phyloP scores from a whole-genome alignment of 23 tunicate genomes.

The Ciona savignyi region DNA sequence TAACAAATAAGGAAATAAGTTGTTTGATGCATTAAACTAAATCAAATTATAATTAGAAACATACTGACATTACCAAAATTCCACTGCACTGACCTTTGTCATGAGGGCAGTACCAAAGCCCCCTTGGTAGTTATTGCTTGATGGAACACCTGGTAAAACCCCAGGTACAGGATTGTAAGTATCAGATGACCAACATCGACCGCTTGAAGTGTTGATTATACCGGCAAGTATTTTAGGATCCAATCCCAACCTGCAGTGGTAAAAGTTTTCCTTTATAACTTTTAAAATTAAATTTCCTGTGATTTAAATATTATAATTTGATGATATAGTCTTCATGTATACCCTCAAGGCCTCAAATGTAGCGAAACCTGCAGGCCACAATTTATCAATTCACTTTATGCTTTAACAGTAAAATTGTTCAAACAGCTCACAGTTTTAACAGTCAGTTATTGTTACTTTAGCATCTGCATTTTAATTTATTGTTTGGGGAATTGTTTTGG shows the following conservation, averaged over 20 bases:
- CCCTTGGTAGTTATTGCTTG: constrained; percentile 79
- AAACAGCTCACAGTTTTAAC: no score
- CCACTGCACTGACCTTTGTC: constrained; percentile 38
- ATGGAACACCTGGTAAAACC: constrained; percentile 81
- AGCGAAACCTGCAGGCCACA: no score
- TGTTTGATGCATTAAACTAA: not conserved
- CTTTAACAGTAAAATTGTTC: no score
- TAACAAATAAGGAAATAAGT: not conserved
- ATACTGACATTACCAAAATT: not conserved
- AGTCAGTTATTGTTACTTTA: no score
- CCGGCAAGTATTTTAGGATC: constrained; percentile 85
- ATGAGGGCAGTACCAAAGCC: constrained; percentile 96
- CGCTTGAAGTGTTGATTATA: constrained; percentile 80
- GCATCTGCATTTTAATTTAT: no score
- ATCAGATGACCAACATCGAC: constrained; percentile 98
- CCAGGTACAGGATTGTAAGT: constrained; percentile 99
- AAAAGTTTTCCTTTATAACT: no score
- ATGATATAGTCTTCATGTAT: no score
- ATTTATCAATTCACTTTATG: no score
- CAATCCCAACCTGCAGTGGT: constrained; percentile 74
- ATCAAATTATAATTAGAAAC: not conserved
- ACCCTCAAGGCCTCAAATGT: no score
- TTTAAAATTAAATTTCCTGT: no score
- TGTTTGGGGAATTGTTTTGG: no score
- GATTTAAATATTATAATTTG: no score